A percentile compares a stretch with the other conserved stretches of the same genome.
Evolutionary conservation across 1,140 invertebrate species (phyloP).

Genomic region (Copidosoma floridanum): DNA sequence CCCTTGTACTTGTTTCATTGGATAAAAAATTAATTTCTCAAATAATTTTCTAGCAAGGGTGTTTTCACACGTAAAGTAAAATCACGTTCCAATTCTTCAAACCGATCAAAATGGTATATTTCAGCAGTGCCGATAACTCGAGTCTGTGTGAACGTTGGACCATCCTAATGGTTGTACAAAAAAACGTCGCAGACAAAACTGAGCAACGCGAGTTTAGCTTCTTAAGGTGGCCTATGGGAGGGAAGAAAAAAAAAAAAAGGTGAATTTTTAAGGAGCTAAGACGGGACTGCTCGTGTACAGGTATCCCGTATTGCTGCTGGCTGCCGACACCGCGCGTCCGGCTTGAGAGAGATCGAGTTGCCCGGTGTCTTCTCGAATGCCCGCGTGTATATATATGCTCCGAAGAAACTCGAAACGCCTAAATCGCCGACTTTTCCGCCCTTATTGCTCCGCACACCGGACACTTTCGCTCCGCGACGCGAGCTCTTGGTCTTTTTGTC

Average conservation of each 20-base stretch:
- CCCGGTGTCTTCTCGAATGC: conserved; percentile 51
- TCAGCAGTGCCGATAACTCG: too few species aligned
- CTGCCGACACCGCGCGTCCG: conserved; percentile 50
- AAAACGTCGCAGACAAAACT: too few species aligned
- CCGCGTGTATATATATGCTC: not conserved
- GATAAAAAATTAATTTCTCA: too few species aligned
- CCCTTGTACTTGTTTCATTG: too few species aligned
- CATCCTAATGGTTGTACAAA: too few species aligned
- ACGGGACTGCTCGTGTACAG: conserved; percentile 32
- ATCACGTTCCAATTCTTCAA: too few species aligned
- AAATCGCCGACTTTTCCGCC: conserved; percentile 49
- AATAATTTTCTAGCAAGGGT: too few species aligned
- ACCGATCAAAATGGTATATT: too few species aligned
- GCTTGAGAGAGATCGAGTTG: conserved; percentile 53
- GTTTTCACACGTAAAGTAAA: too few species aligned
- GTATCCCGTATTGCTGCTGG: too few species aligned
- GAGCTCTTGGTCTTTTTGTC: too few species aligned
- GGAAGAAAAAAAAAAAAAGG: conserved; percentile 16
- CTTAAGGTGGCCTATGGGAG: conserved; percentile 22
- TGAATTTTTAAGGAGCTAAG: conserved; percentile 50
- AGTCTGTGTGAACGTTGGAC: too few species aligned
- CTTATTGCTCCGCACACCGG: conserved; percentile 28
- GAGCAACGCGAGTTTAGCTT: conserved; percentile 15
- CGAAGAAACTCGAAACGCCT: conserved; percentile 52
- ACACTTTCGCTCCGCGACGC: not conserved